These are phyloP conservation scores for Sorex araneus DNA, from an alignment of 2,113 vertebrate species.

Conservation along the genomic window DNA sequence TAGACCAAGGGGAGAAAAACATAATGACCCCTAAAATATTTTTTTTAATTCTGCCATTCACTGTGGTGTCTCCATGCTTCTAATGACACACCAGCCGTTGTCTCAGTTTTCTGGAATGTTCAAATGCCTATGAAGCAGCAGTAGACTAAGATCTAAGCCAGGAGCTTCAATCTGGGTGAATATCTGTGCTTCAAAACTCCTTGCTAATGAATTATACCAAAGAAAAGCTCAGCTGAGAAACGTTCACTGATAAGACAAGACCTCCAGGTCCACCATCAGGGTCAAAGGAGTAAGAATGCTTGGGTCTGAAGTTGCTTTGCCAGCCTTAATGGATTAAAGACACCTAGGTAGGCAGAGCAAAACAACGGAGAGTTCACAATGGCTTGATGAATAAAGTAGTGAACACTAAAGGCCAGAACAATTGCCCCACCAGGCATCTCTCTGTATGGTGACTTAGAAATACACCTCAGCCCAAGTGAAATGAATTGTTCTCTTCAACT, in stretches of 20 bases:
- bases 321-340: constrained; percentile 84
- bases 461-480: constrained; percentile 31
- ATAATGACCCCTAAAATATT: constrained; percentile 53
- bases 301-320: constrained; percentile 78
- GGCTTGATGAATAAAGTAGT: constrained; percentile 54
- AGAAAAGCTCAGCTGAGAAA: constrained; percentile 85
- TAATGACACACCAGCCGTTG: constrained; percentile 64
- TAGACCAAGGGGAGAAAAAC: constrained; percentile 9
- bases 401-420: constrained; percentile 56
- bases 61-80: neutral
- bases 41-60: neutral
- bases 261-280: constrained; percentile 78
- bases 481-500: neutral
- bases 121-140: constrained; percentile 74
- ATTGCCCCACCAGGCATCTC: neutral
- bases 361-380: constrained; percentile 64
- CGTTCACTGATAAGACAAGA: constrained; percentile 79
- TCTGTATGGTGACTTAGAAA: constrained; percentile 55
- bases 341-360: constrained; percentile 76
- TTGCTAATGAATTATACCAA: constrained; percentile 87
- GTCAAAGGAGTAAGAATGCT: constrained; percentile 82
- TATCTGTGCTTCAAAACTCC: constrained; percentile 85
- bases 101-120: constrained; percentile 47
- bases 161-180: constrained; percentile 84
- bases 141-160: constrained; percentile 82